A percentile compares a stretch with the other conserved stretches of the same genome.
These are phyloP conservation scores for Blastobasis adustella DNA, from an alignment of 2,888 invertebrate species.

Conservation along the genomic window DNA sequence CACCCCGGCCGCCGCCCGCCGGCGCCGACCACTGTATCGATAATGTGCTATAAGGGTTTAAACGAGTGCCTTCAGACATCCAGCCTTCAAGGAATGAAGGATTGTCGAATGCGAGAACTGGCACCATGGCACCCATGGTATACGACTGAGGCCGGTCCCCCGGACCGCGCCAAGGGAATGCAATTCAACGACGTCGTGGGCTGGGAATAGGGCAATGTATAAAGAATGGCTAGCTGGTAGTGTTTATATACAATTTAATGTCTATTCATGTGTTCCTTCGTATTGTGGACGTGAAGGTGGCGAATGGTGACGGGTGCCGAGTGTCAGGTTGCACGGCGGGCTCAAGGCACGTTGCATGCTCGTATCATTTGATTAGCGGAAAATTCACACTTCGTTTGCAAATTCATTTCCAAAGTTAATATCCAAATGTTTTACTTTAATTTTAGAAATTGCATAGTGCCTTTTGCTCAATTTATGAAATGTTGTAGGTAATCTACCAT, in stretches of 20 bases:
- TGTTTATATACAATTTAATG: slow-evolving; percentile 23
- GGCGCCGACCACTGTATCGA: slow-evolving; percentile 31
- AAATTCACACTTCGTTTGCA: slow-evolving; percentile 24
- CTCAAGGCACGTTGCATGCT: slow-evolving; percentile 63
- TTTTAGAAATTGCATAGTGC: slow-evolving; percentile 64
- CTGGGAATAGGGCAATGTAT: slow-evolving; percentile 22
- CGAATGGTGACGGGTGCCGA: slow-evolving; percentile 2
- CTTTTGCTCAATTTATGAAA: slow-evolving; percentile 65
- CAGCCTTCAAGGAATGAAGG: slow-evolving; percentile 65
- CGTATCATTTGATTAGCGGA: slow-evolving; percentile 30
- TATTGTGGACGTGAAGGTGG: slow-evolving; percentile 8
- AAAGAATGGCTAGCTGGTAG: slow-evolving; percentile 35
- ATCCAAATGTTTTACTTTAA: slow-evolving; percentile 47
- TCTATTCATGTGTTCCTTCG: slow-evolving; percentile 14
- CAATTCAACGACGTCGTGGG: slow-evolving; percentile 18
- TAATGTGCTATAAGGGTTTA: slow-evolving; percentile 57
- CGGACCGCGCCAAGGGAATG: slow-evolving; percentile 21
- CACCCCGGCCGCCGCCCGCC: too few relatives aligned
- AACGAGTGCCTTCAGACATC: slow-evolving; percentile 72
- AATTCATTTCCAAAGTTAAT: slow-evolving; percentile 42
- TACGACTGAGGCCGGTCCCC: neutral
- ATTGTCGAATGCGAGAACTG: slow-evolving; percentile 57
- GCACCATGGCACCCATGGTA: slow-evolving; percentile 16
- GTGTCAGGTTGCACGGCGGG: slow-evolving; percentile 31
- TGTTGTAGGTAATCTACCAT: slow-evolving; percentile 40